A percentile compares a stretch with the other conserved stretches of the same genome.
Evolutionary conservation across 1,140 invertebrate genomes (phyloP).

Genomic region (Drepana arcuata): DNA sequence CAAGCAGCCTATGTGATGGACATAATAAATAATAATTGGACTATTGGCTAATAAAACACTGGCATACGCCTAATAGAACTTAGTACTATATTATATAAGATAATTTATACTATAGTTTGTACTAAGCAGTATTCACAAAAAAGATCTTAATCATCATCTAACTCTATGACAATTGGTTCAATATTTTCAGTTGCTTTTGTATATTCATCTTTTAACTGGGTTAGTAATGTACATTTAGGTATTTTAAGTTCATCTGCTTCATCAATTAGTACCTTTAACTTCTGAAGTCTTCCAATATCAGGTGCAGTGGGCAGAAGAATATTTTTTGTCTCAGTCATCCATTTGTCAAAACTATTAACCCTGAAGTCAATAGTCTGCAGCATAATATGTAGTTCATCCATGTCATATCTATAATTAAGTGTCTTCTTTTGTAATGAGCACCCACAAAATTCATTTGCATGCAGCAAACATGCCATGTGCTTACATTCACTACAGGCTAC

Average conservation of each 20-base stretch:
- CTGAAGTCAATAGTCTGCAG: constrained; percentile 90
- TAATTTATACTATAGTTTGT: constrained; percentile 16
- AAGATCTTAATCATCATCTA: constrained; percentile 64
- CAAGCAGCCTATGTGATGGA: too few relatives aligned
- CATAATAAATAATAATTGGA: too few relatives aligned
- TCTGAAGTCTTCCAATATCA: constrained; percentile 77
- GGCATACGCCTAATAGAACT: too few relatives aligned
- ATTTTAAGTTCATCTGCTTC: constrained; percentile 67
- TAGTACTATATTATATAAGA: too few relatives aligned
- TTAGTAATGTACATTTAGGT: constrained; percentile 61
- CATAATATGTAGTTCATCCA: constrained; percentile 94
- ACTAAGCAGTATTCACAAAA: constrained; percentile 24
- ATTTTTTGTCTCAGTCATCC: constrained; percentile 88
- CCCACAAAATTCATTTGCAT: constrained; percentile 87
- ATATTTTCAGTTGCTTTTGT: constrained; percentile 47
- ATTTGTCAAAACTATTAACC: constrained; percentile 93
- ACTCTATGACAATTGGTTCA: constrained; percentile 65
- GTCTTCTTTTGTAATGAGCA: constrained; percentile 87
- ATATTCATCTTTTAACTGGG: constrained; percentile 56
- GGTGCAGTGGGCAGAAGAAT: constrained; percentile 84
- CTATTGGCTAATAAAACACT: too few relatives aligned
- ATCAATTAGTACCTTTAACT: constrained; percentile 71
- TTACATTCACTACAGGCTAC: constrained; percentile 89
- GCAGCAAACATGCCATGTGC: constrained; percentile 89
- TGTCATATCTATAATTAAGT: constrained; percentile 90